A percentile compares a stretch with the other conserved stretches of the same genome.
phyloP scores from a whole-genome alignment of 2,113 vertebrate genomes.

The Rhegmatorhina hoffmannsi region DNA sequence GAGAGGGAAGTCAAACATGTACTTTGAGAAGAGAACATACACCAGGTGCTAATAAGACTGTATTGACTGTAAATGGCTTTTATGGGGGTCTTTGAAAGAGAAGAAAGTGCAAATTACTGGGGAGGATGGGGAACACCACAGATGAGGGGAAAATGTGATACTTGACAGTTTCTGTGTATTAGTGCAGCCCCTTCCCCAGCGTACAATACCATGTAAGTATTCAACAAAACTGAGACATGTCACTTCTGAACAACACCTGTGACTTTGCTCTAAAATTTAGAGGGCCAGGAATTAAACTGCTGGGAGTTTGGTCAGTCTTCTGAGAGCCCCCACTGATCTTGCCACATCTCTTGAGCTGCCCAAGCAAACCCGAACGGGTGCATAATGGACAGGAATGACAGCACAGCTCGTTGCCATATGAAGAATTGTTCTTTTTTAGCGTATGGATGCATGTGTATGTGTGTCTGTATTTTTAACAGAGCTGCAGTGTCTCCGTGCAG shows the following conservation, averaged over 20 bases:
- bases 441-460: not conserved
- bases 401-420: not conserved
- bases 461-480: conserved; percentile 30
- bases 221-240: not conserved
- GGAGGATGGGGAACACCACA: not conserved
- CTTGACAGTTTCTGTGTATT: not conserved
- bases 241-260: not conserved
- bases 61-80: conserved; percentile 24
- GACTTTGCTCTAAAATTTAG: not conserved
- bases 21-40: not conserved
- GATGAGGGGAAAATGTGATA: not conserved
- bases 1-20: not conserved
- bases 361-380: not conserved
- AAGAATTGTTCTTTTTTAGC: not conserved
- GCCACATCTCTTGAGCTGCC: not conserved
- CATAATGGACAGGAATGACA: not conserved
- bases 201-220: not conserved
- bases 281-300: not conserved
- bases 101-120: not conserved
- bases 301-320: not conserved
- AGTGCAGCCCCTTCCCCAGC: not conserved
- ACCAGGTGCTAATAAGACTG: not conserved
- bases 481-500: not conserved
- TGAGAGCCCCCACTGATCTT: not conserved
- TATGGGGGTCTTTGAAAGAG: not conserved